A percentile compares a stretch with the other conserved stretches of the same genome.
Conservation (phyloP, 2,797 vertebrate species). For the Rhinogobio ventralis region DNA sequence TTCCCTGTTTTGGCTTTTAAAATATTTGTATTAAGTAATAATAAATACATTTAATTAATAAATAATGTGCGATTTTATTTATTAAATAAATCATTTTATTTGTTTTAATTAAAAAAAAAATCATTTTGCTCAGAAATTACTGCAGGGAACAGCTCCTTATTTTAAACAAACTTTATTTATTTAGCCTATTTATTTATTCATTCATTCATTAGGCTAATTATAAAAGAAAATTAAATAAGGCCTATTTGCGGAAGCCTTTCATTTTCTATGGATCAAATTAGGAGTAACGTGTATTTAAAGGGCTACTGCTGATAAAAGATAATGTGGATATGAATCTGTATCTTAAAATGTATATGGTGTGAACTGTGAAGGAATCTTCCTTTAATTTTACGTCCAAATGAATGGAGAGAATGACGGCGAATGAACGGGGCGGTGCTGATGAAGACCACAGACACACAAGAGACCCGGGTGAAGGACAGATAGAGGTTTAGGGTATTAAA, state of each 20-base stretch:
- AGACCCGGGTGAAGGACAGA: neutral
- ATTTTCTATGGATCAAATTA: neutral
- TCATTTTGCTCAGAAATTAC: no score
- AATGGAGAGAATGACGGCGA: neutral
- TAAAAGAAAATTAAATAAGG: neutral
- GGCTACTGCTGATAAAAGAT: neutral
- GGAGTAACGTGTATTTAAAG: neutral
- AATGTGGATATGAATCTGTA: neutral
- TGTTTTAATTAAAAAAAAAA: no score
- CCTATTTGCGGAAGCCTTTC: neutral
- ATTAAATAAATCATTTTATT: no score
- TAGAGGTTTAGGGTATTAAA: no score
- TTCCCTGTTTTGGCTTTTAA: neutral
- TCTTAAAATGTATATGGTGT: neutral
- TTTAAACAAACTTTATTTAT: neutral
- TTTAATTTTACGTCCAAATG: neutral
- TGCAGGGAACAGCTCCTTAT: no score
- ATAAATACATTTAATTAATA: no score
- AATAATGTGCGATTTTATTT: no score
- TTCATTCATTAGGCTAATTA: neutral
- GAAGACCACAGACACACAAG: neutral
- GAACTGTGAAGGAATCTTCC: constrained; percentile 2
- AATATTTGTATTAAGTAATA: no score
- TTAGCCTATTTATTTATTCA: neutral
- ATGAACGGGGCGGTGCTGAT: constrained; percentile 29